These are phyloP conservation scores for Crypturellus undulatus DNA, from an alignment of 2,113 vertebrate genomes.

Conservation along the genomic window DNA sequence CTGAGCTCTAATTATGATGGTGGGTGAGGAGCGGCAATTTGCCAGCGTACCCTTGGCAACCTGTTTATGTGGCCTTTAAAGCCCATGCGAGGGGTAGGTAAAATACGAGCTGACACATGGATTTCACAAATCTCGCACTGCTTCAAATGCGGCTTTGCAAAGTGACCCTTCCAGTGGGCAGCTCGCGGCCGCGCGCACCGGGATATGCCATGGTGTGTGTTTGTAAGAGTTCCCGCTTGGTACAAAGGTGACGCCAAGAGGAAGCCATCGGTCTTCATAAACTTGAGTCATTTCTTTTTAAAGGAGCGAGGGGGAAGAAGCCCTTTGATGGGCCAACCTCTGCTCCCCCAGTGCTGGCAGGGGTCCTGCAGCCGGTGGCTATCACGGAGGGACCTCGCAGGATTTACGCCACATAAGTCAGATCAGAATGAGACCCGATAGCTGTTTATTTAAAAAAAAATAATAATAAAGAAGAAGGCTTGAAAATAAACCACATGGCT, in stretches of 20 bases:
- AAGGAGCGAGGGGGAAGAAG: not conserved
- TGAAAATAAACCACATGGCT: constrained; percentile 68
- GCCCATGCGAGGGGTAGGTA: constrained; percentile 50
- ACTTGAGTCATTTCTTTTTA: constrained; percentile 43
- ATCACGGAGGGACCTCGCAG: constrained; percentile 46
- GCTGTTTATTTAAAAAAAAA: constrained; percentile 34
- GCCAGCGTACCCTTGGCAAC: constrained; percentile 68
- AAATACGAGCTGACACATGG: constrained; percentile 45
- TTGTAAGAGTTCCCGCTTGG: not conserved
- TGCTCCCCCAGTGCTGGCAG: not conserved
- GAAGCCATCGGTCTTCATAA: constrained; percentile 57
- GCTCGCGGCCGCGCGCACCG: not conserved
- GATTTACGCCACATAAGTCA: constrained; percentile 60
- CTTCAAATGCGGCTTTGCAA: not conserved
- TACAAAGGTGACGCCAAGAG: constrained; percentile 30
- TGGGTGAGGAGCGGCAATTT: constrained; percentile 48
- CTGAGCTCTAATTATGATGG: constrained; percentile 68
- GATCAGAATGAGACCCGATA: constrained; percentile 58
- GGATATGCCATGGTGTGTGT: not conserved
- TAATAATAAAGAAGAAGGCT: constrained; percentile 9
- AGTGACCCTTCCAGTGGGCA: constrained; percentile 1
- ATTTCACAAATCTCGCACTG: not conserved
- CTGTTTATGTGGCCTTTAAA: constrained; percentile 56
- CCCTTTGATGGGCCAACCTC: not conserved
- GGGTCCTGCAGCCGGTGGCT: constrained; percentile 21